Base-by-base conservation (phyloP, 2,797 vertebrate species). In the Alfaro cultratus region DNA sequence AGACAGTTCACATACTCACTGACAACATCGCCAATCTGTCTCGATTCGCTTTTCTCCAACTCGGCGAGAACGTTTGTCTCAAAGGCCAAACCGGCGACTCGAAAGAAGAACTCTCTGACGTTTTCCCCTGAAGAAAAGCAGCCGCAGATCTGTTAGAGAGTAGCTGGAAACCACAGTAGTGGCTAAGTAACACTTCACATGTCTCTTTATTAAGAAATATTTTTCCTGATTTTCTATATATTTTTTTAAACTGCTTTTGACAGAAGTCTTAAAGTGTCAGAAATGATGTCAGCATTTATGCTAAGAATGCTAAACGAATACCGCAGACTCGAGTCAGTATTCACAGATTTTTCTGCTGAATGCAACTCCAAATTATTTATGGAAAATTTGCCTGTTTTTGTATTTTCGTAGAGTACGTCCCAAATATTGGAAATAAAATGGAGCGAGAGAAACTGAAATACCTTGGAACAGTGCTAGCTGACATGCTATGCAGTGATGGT, bases 101-200 rank as follows among this genome's bases (percentile, higher is more conserved):
- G 96, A 90, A 99, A 99, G 94, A 99, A 99, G 90, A 99, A 99
- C 86, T 99, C 97, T 53, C 92, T 94, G 79, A 99, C 97, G 0
- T 98, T 98, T 93, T 99, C 98, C n/a, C 98, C 98, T 99, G 83
- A 62, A 43, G 36, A 26, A 0, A 18, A 72, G 26, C 0, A 71
- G 16, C 83, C 1, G 39, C 0, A 77, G 57, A 73, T 74, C 36
- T 74, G 72, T 49, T 4, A 78, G n/a, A 49, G 46, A 45, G 3
- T 45, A 49, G n/a, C 1, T 2, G 36, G 3, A 78, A 75, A 83
- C 68, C 0, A 73, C 10, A 21, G 6, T 2, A 5, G 49, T 9
- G 36, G 31, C 36, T 3, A 67, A 67, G 23, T 21, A 2, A n/a
- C 26, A 26, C 68, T 71, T 8, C 23, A 11, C 36, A 8, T 21